Conservation (phyloP, 2,797 vertebrate genomes). For the Micropoecilia bifurca region DNA sequence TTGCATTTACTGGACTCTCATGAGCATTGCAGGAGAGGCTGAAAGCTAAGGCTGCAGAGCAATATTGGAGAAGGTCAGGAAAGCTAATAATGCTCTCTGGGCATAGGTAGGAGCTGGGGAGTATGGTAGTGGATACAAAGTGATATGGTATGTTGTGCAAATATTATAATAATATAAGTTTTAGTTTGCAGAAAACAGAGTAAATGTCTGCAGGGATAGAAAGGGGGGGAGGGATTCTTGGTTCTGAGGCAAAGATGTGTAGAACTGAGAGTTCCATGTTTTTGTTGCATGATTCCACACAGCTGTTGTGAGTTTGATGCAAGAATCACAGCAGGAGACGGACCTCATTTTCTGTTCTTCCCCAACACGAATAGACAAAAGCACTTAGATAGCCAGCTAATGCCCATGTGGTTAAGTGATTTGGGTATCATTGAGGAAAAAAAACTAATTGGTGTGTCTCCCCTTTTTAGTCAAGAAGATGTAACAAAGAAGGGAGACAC, state of each 20-base stretch:
- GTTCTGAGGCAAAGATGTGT: constrained; percentile 19
- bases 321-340: constrained; percentile 53
- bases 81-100: constrained; percentile 30
- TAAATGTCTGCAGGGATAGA: not conserved
- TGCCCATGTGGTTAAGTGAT: constrained; percentile 23
- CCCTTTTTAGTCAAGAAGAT: too few species aligned
- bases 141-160: not conserved
- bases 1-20: constrained; percentile 39
- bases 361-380: constrained; percentile 29
- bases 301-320: constrained; percentile 71
- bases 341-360: constrained; percentile 63
- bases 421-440: not conserved
- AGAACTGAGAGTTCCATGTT: constrained; percentile 29
- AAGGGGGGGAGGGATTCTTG: constrained; percentile 13
- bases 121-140: not conserved
- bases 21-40: constrained; percentile 18
- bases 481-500: too few species aligned
- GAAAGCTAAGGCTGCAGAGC: not conserved
- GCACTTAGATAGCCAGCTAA: constrained; percentile 23
- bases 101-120: not conserved
- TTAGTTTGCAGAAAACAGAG: constrained; percentile 31
- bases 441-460: too few species aligned
- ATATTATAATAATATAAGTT: constrained; percentile 26
- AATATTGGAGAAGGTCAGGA: constrained; percentile 21
- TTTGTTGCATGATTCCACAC: constrained; percentile 51